phyloP scores from a whole-genome alignment of 2,888 invertebrate species.

The Diarsia mendica region DNA sequence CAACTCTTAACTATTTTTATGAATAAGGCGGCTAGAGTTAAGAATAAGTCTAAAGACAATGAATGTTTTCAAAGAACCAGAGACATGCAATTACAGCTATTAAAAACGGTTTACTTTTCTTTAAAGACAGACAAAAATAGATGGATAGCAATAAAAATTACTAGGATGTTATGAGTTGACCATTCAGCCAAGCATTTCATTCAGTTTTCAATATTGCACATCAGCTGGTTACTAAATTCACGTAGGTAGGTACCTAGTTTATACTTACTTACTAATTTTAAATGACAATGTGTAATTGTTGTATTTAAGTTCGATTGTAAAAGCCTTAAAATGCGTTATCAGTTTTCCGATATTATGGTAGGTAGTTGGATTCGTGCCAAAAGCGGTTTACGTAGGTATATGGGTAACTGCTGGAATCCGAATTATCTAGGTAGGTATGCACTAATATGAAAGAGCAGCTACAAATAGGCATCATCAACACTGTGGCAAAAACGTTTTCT shows the following conservation, averaged over 20 bases:
- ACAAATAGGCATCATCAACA: slow-evolving; percentile 5
- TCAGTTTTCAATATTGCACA: neutral
- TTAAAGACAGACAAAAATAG: neutral
- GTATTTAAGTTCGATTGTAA: slow-evolving; percentile 2
- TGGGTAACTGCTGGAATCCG: neutral
- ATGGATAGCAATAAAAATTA: neutral
- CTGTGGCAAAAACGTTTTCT: slow-evolving; percentile 2
- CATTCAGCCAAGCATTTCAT: neutral
- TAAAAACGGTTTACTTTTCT: neutral
- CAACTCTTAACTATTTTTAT: no score
- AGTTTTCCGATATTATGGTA: neutral
- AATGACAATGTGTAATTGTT: no score
- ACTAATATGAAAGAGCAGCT: neutral
- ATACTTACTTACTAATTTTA: no score
- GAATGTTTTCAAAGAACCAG: neutral
- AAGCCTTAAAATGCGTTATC: neutral
- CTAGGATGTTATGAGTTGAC: neutral
- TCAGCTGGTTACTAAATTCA: neutral
- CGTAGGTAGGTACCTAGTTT: no score
- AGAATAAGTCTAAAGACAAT: slow-evolving; percentile 10
- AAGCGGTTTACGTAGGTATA: neutral
- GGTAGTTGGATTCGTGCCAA: slow-evolving; percentile 16
- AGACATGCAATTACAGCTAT: slow-evolving; percentile 5
- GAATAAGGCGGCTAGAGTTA: neutral
- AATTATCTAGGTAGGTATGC: neutral